A percentile compares a stretch with the other conserved stretches of the same genome.
These are phyloP conservation scores for Vespertilio murinus DNA, from an alignment of 2,797 vertebrate species.

Conservation along the genomic window DNA sequence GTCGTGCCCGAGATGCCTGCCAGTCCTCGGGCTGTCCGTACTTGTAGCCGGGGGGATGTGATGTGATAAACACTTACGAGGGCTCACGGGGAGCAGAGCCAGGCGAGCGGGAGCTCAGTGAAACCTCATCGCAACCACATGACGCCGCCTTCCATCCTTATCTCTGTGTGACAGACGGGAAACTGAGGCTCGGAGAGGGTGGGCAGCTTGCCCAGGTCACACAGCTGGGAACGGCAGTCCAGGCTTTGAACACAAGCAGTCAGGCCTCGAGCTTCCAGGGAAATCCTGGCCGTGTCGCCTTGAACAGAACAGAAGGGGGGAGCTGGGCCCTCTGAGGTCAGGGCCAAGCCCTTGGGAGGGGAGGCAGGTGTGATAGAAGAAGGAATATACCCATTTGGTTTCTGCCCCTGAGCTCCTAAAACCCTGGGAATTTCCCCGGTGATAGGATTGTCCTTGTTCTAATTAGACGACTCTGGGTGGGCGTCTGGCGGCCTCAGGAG, in stretches of 20 bases:
- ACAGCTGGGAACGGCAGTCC: background rate
- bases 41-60: background rate
- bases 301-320: background rate
- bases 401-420: background rate
- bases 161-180: background rate
- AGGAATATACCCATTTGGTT: background rate
- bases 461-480: background rate
- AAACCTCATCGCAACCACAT: fast-evolving
- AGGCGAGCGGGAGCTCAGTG: fast-evolving
- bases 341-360: fast-evolving
- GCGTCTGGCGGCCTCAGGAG: background rate
- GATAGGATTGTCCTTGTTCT: background rate
- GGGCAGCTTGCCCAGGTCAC: background rate
- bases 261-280: too few species aligned
- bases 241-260: background rate
- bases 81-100: background rate
- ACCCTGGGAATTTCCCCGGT: background rate
- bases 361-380: fast-evolving
- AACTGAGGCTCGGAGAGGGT: background rate
- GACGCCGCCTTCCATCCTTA: background rate
- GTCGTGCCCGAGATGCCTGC: background rate
- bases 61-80: background rate
- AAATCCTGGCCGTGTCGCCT: background rate
- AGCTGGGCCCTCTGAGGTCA: fast-evolving
- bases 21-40: fast-evolving